Percentiles rank a stretch among this genome's conserved stretches.
Conservation (phyloP, 2,113 vertebrate species). For the Azemiops feae region DNA sequence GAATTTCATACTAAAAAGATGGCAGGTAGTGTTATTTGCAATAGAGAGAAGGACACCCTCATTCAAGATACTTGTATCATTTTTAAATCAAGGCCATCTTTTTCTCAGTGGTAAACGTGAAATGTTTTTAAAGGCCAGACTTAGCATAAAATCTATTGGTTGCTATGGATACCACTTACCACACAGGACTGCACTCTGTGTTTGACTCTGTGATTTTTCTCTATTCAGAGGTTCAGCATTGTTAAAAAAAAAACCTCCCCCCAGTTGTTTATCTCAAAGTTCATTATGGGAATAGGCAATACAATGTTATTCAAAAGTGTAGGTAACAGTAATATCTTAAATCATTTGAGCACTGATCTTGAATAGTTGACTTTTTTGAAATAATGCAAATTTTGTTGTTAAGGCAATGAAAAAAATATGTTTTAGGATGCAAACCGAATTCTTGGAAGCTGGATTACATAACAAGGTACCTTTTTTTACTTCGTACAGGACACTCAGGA, state of each 20-base stretch:
- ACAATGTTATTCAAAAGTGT: conserved; percentile 49
- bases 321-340: conserved; percentile 54
- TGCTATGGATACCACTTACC: conserved; percentile 83
- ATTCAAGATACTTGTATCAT: conserved; percentile 76
- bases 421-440: conserved; percentile 72
- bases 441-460: conserved; percentile 71
- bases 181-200: conserved; percentile 79
- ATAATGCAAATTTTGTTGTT: conserved; percentile 75
- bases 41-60: conserved; percentile 65
- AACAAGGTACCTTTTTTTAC: conserved; percentile 72
- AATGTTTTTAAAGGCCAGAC: conserved; percentile 87
- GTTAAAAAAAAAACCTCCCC: conserved; percentile 76
- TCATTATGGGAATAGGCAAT: conserved; percentile 71
- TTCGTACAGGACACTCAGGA: conserved; percentile 72
- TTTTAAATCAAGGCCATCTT: conserved; percentile 85
- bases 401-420: conserved; percentile 74
- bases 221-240: conserved; percentile 79
- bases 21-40: conserved; percentile 76
- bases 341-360: conserved; percentile 56
- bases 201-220: conserved; percentile 80
- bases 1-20: conserved; percentile 54
- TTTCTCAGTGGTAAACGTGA: conserved; percentile 82
- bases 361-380: conserved; percentile 58
- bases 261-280: conserved; percentile 77
- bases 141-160: conserved; percentile 87